phyloP scores from a whole-genome alignment of 2,888 invertebrate genomes.

The Dyspetes luteomarginatus region DNA sequence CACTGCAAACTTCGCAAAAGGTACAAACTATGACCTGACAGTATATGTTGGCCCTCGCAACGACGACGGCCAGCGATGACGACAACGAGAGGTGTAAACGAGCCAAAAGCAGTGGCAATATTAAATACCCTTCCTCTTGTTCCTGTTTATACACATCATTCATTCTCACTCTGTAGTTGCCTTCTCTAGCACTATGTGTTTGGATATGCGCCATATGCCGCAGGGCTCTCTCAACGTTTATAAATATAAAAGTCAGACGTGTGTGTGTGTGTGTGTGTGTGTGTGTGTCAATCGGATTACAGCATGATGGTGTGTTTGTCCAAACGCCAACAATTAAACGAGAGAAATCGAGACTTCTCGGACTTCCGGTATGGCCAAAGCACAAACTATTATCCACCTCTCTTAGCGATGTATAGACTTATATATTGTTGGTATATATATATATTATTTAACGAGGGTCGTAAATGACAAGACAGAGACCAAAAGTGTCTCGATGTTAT shows the following conservation, averaged over 20 bases:
- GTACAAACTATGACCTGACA: conserved; percentile 50
- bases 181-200: conserved; percentile 39
- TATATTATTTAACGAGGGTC: not conserved
- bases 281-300: conserved; percentile 25
- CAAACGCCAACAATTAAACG: conserved; percentile 9
- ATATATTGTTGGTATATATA: not conserved
- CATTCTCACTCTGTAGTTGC: conserved; percentile 47
- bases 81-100: conserved; percentile 49
- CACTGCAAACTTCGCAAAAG: conserved; percentile 60
- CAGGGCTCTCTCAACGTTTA: conserved; percentile 1
- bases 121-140: conserved; percentile 33
- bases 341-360: conserved; percentile 39
- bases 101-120: conserved; percentile 38
- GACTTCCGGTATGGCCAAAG: conserved; percentile 16
- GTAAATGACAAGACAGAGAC: not conserved
- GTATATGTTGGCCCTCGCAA: conserved; percentile 17
- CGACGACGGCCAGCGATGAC: no score
- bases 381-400: not conserved
- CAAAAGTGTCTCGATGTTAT: no score
- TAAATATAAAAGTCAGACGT: conserved; percentile 54
- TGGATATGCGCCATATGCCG: conserved; percentile 56
- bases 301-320: not conserved
- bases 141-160: conserved; percentile 41
- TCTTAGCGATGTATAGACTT: no score
- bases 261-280: no score